phyloP scores from a whole-genome alignment of 2,113 vertebrate species.

The Harpagus bidentatus region DNA sequence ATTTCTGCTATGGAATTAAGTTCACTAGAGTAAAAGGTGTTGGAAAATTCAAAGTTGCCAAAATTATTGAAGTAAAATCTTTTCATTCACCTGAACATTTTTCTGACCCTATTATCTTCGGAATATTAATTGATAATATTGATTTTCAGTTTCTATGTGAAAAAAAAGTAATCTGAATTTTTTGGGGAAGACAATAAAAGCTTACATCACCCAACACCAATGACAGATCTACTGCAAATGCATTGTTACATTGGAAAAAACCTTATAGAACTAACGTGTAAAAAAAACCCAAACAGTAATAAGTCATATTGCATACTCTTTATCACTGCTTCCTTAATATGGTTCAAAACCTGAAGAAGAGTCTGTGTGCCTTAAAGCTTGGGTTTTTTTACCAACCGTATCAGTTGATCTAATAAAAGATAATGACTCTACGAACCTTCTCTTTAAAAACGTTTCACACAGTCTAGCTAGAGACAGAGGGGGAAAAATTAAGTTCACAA shows the following conservation, averaged over 20 bases:
- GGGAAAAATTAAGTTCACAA: conserved; percentile 20
- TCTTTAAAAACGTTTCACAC: conserved; percentile 21
- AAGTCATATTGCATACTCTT: background rate
- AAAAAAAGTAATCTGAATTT: background rate
- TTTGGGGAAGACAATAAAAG: background rate
- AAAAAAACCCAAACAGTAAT: background rate
- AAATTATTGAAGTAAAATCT: background rate
- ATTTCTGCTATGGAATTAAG: background rate
- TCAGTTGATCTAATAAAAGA: conserved; percentile 34
- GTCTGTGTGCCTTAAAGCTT: background rate
- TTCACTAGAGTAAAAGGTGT: background rate
- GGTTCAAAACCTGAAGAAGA: background rate
- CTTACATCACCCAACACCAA: background rate
- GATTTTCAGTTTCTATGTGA: background rate
- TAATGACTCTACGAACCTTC: conserved; percentile 4
- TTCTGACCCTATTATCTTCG: background rate
- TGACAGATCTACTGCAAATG: background rate
- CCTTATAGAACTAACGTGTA: background rate
- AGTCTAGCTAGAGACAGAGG: conserved; percentile 10
- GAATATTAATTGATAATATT: background rate
- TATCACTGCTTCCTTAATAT: background rate
- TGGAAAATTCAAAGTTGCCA: background rate
- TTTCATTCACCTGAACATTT: background rate
- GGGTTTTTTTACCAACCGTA: background rate
- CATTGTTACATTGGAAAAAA: background rate